phyloP scores from a whole-genome alignment of 2,113 vertebrate species.

The Festucalex cinctus region DNA sequence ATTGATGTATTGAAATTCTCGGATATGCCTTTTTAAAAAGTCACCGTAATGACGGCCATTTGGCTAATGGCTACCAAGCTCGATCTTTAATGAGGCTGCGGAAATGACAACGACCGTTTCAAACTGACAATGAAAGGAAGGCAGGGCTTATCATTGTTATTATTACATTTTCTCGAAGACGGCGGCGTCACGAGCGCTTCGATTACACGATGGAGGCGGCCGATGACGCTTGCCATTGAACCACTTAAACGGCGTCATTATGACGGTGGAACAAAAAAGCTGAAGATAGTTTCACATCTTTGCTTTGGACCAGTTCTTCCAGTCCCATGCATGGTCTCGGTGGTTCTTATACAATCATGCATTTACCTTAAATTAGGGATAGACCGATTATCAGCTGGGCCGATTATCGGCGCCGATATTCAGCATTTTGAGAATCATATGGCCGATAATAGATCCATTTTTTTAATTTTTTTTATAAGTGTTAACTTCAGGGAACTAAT shows the following conservation, averaged over 20 bases:
- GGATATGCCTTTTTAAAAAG: conserved; percentile 20
- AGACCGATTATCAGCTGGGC: no score
- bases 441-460: no score
- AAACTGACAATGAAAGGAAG: conserved; percentile 28
- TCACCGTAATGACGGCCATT: conserved; percentile 26
- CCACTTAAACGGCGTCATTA: conserved; percentile 28
- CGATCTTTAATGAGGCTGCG: conserved; percentile 26
- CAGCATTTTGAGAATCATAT: no score
- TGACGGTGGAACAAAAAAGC: not conserved
- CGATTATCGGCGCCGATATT: no score
- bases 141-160: not conserved
- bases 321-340: not conserved
- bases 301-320: not conserved
- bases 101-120: conserved; percentile 34
- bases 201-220: conserved; percentile 18
- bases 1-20: conserved; percentile 15
- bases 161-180: not conserved
- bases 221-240: conserved; percentile 4
- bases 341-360: no score
- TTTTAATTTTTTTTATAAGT: no score
- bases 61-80: conserved; percentile 25
- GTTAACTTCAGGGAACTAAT: no score
- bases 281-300: conserved; percentile 18
- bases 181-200: not conserved
- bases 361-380: no score